Percentiles rank a stretch among this genome's conserved stretches.
Conservation (phyloP, 2,888 invertebrate genomes). For the Antheraea assamensis region DNA sequence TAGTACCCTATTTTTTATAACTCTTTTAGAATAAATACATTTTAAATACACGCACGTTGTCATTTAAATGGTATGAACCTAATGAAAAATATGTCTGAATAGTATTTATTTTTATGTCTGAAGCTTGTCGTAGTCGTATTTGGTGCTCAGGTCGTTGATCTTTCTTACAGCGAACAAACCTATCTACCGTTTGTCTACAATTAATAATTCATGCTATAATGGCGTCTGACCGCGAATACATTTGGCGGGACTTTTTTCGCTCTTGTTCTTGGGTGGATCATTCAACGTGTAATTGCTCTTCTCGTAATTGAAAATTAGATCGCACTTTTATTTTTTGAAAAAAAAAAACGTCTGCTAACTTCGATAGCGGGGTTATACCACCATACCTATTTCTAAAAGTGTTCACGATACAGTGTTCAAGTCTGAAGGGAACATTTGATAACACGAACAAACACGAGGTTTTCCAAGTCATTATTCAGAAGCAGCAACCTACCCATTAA, state of each 20-base stretch:
- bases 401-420: neutral
- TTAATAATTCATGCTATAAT: constrained; percentile 72
- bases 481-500: neutral
- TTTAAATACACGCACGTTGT: constrained; percentile 1
- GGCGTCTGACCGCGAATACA: constrained; percentile 54
- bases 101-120: constrained; percentile 9
- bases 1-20: neutral
- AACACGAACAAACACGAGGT: neutral
- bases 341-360: neutral
- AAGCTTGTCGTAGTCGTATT: constrained; percentile 32
- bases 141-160: constrained; percentile 58
- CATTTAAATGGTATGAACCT: neutral
- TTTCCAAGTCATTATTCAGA: neutral
- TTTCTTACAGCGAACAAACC: constrained; percentile 34
- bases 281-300: constrained; percentile 26
- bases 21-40: neutral
- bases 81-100: constrained; percentile 3
- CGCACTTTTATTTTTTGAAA: neutral
- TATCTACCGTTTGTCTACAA: constrained; percentile 62
- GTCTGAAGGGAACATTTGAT: neutral
- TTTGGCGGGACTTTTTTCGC: constrained; percentile 49
- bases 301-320: constrained; percentile 6
- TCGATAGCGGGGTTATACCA: neutral
- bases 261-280: constrained; percentile 38
- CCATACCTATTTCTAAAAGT: neutral